phyloP scores from a whole-genome alignment of 1,140 invertebrate species.

The Drosophila sulfurigaster region DNA sequence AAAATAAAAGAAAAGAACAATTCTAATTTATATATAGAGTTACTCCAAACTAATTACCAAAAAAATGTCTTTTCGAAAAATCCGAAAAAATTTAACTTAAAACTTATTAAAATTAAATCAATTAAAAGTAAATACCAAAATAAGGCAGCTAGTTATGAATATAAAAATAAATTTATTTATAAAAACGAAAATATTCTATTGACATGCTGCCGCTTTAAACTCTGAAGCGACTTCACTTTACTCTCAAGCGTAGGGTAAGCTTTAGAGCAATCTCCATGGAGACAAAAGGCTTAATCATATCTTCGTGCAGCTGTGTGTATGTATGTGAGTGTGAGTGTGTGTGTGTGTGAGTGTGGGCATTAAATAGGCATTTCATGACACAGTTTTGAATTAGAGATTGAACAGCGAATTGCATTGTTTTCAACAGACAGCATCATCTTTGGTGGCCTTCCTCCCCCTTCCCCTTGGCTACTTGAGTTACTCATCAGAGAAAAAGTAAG shows the following conservation, averaged over 20 bases:
- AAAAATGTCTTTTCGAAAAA: too few species aligned
- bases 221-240: neutral
- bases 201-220: too few species aligned
- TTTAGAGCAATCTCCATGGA: conserved; percentile 7
- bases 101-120: too few species aligned
- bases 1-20: too few species aligned
- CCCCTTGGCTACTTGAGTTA: conserved; percentile 22
- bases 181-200: too few species aligned
- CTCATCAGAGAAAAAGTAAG: conserved; percentile 21
- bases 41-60: too few species aligned
- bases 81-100: too few species aligned
- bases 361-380: conserved; percentile 49
- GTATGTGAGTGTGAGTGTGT: neutral
- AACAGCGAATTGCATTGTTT: conserved; percentile 58
- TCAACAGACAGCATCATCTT: neutral
- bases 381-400: conserved; percentile 57
- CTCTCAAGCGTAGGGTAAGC: neutral
- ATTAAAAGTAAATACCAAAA: too few species aligned
- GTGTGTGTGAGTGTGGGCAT: conserved; percentile 1
- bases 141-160: too few species aligned
- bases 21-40: too few species aligned
- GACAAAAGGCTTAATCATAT: conserved; percentile 6
- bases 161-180: too few species aligned
- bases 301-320: neutral
- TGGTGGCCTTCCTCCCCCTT: conserved; percentile 31